Base-by-base conservation (phyloP, 2,113 vertebrate species). In the Macroglossus sobrinus region DNA sequence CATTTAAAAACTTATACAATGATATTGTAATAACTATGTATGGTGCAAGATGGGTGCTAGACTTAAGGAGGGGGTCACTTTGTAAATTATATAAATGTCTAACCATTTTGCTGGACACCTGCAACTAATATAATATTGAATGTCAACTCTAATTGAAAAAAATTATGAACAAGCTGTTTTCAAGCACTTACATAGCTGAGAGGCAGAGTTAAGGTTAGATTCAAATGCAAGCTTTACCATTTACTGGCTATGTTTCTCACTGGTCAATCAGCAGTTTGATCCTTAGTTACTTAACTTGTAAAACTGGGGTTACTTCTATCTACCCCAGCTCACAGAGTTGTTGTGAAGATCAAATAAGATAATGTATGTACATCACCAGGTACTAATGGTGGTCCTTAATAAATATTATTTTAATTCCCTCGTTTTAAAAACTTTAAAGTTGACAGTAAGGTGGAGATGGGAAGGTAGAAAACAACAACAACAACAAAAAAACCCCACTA, bases 381-480 rank as follows among this genome's bases (percentile, higher is more conserved):
- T 81, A 87, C 11, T 91, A 38, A 84, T 33, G 19, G 47, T 8
- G 11, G 12, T n/a, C 33, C 35, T 84, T 47, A 89, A 24, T 78
- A 69, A 95, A 45, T 63, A 38, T 55, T 82, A 71, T 26, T 47
- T 84, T 63, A 57, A 75, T 85, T 63, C 38, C 18, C 7, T 81
- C 86, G n/a, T 30, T 87, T 91, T 59, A 87, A 74, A 66, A 92
- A 79, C 38, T 95, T 86, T 50, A 47, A 71, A 79, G 19, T 68
- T 69, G 14, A 86, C 14, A 22, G 9, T 14, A n/a, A 26, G 22
- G 6, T 85, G 24, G 38, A 22, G 59, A 63, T 61, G n/a, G 50
- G 3, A 14, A 79, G 11, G 69, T 50, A 16, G 2, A 91, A 85
- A 85, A 76, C 59, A 71, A 53, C 40, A 85, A 76, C 59, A 71